Percentiles rank a stretch among this genome's conserved stretches.
These are phyloP conservation scores for Trichopoda pennipes DNA, from an alignment of 2,888 invertebrate genomes.

Conservation along the genomic window DNA sequence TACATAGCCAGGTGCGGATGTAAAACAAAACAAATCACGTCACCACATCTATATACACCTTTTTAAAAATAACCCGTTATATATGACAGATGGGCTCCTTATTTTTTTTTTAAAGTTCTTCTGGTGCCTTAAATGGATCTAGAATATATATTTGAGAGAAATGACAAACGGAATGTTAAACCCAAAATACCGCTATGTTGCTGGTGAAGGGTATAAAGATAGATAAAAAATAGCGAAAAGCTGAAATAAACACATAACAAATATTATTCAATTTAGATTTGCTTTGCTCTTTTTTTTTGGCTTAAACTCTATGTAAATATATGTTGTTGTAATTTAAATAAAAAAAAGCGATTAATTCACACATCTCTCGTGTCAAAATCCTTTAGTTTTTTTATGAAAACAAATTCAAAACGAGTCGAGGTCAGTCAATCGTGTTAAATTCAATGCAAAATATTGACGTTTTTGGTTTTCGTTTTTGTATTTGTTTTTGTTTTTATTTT, in stretches of 20 bases:
- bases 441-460: constrained; percentile 51
- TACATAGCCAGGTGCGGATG: too few species aligned
- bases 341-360: constrained; percentile 52
- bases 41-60: too few species aligned
- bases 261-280: constrained; percentile 62
- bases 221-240: constrained; percentile 12
- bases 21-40: too few species aligned
- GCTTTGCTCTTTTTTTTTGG: constrained; percentile 3
- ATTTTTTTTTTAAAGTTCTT: too few species aligned
- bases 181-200: too few species aligned
- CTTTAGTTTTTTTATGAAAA: constrained; percentile 53
- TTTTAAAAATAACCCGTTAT: too few species aligned
- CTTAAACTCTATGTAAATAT: not conserved
- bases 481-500: not conserved
- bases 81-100: too few species aligned
- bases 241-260: constrained; percentile 18
- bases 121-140: too few species aligned
- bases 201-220: constrained; percentile 26
- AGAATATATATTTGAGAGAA: too few species aligned
- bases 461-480: too few species aligned
- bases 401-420: constrained; percentile 58
- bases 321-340: constrained; percentile 30
- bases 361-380: constrained; percentile 66
- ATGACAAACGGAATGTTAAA: too few species aligned
- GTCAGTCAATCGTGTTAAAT: constrained; percentile 56